Evolutionary conservation across 1,140 invertebrate species (phyloP), one percentile per base, ranked within the genome.

Genomic region (Helicoverpa zea): DNA sequence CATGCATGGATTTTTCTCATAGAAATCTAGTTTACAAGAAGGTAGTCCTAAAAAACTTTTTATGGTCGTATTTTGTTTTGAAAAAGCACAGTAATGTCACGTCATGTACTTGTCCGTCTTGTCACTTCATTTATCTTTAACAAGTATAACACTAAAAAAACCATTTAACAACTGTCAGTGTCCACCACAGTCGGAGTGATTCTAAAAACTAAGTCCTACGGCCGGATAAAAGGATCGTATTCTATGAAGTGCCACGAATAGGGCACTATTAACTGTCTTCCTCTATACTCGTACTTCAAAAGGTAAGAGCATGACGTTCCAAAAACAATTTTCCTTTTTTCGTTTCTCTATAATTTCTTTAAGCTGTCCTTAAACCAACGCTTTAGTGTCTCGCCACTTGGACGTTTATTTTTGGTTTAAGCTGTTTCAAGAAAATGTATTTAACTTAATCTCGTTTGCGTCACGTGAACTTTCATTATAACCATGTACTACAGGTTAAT

Each of bases 241-340:
- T 72, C 68, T 56, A 30, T 72, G 68, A 72, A 72, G 49, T 30
- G 51, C n/a, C 51, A 18, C 16, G 43, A 72, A 52, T 72, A 56
- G 13, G 11, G 11, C 13, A 72, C 68, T 70, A 70, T 70, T 70
- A 52, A 70, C 68, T 56, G 51, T 72, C 43, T 68, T 49, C 47
- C 18, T 68, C 23, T 72, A 72, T 35, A 72, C 35, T 35, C 35
- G 35, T 35, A 35, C 68, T 72, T 72, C 68, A 72, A 72, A 72
- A 72, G 64, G 64, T 66, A 66, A 66, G 66, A 72, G 51, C 51
- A 72, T 56, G 68, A 72, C 68, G 68, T 72, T 72, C 51, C 54
- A 29, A 72, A 72, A 72, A 72, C 68, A 72, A 56, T 72, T 72
- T 72, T 56, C 51, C 13, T 72, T 66, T 72, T 72, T 56, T 49